Evolutionary conservation across 2,888 invertebrate species (phyloP).

Genomic region (Cerceris ruficornis): DNA sequence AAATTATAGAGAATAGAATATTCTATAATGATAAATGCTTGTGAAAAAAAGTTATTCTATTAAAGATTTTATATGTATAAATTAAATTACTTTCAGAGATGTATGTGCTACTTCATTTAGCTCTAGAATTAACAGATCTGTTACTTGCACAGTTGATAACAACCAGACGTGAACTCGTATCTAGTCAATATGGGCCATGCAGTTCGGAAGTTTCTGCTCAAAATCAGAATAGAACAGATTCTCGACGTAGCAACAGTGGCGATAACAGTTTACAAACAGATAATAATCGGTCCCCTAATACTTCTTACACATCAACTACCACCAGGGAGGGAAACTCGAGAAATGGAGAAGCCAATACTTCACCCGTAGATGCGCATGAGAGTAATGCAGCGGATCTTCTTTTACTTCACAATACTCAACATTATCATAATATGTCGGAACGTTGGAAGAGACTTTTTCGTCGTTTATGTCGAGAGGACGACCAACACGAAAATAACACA

Average conservation of each 20-base stretch:
- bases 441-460: constrained; percentile 47
- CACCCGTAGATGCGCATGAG: not conserved
- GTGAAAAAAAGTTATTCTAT: not conserved
- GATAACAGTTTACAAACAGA: constrained; percentile 53
- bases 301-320: not conserved
- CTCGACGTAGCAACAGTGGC: constrained; percentile 21
- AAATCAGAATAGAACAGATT: constrained; percentile 30
- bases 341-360: not conserved
- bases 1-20: not conserved
- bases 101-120: constrained; percentile 80
- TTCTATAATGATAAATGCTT: not conserved
- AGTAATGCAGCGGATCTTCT: constrained; percentile 33
- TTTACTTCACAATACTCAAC: constrained; percentile 35
- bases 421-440: constrained; percentile 42
- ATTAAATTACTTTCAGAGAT: constrained; percentile 52
- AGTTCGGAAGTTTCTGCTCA: constrained; percentile 44
- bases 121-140: constrained; percentile 82
- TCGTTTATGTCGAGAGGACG: not conserved
- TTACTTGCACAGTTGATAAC: constrained; percentile 81
- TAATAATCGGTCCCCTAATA: constrained; percentile 10
- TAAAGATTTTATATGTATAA: not conserved
- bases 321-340: constrained; percentile 2
- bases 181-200: constrained; percentile 71
- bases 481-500: not conserved
- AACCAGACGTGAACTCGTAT: constrained; percentile 74